These are phyloP conservation scores for Tiliacea citrago DNA, from an alignment of 2,888 invertebrate species.

Conservation along the genomic window DNA sequence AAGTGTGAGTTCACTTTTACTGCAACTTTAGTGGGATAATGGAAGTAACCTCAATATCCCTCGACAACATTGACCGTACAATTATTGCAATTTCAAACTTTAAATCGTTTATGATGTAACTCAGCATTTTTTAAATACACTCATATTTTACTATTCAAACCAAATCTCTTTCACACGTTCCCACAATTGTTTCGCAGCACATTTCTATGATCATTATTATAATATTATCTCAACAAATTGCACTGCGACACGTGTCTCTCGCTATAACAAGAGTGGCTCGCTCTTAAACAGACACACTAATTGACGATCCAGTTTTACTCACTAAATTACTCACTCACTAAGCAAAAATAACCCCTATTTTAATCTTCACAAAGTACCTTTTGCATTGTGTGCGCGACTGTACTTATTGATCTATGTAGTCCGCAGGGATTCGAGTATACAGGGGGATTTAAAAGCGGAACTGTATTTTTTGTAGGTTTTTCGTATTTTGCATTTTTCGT, in stretches of 20 bases:
- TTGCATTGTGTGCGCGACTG: conserved; percentile 55
- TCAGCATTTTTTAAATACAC: not conserved
- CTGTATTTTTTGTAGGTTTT: conserved; percentile 50
- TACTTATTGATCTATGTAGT: conserved; percentile 75
- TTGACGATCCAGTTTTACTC: conserved; percentile 75
- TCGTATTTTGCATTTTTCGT: conserved; percentile 53
- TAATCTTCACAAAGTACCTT: conserved; percentile 58
- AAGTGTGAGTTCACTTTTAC: not conserved
- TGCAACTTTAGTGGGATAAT: not conserved
- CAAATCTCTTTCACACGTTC: conserved; percentile 35
- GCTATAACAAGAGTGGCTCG: conserved; percentile 68
- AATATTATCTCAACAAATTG: conserved; percentile 65
- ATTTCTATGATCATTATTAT: conserved; percentile 53
- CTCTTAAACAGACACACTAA: conserved; percentile 77
- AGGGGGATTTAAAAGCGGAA: conserved; percentile 72
- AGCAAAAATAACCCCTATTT: conserved; percentile 64
- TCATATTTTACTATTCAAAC: conserved; percentile 1
- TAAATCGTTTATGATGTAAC: conserved; percentile 3
- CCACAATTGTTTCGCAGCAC: conserved; percentile 44
- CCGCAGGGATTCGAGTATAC: conserved; percentile 75
- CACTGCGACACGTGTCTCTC: conserved; percentile 66
- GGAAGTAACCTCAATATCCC: not conserved
- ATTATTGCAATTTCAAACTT: not conserved
- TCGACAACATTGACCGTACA: not conserved
- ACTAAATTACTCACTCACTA: conserved; percentile 60